Conservation (phyloP, 1,140 invertebrate genomes). For the Hyles euphorbiae region DNA sequence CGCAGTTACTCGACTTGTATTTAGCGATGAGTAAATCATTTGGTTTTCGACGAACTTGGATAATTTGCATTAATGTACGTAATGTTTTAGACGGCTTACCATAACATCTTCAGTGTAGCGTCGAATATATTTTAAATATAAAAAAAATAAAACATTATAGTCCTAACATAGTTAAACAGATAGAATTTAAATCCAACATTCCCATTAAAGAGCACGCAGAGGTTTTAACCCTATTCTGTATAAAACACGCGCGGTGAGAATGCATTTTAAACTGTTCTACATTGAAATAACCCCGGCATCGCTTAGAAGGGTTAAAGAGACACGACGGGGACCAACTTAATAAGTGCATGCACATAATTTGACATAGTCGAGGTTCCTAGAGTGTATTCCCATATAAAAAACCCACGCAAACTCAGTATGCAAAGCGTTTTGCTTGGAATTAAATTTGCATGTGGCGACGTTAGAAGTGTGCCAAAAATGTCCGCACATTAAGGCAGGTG, state of each 20-base stretch:
- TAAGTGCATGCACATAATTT: conserved; percentile 28
- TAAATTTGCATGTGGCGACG: conserved; percentile 29
- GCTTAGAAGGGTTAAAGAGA: conserved; percentile 14
- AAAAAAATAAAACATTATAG: neutral
- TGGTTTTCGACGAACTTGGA: too few relatives aligned
- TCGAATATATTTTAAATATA: neutral
- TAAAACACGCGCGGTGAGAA: neutral
- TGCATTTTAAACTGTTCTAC: neutral
- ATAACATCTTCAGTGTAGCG: too few relatives aligned
- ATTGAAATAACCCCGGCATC: neutral
- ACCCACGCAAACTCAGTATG: conserved; percentile 14
- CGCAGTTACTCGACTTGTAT: neutral
- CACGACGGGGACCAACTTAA: conserved; percentile 19
- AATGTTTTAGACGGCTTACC: too few relatives aligned
- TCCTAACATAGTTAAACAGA: neutral
- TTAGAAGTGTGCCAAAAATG: conserved; percentile 32
- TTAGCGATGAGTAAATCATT: too few relatives aligned
- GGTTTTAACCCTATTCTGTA: too few relatives aligned
- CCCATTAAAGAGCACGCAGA: too few relatives aligned
- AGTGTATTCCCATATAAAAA: neutral
- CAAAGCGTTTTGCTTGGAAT: conserved; percentile 28
- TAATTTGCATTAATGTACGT: too few relatives aligned
- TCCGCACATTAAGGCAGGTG: conserved; percentile 48
- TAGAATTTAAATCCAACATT: too few relatives aligned
- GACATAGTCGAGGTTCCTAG: conserved; percentile 2